Evolutionary conservation across 2,888 invertebrate species (phyloP).

Genomic region (Pasiphila rectangulata): DNA sequence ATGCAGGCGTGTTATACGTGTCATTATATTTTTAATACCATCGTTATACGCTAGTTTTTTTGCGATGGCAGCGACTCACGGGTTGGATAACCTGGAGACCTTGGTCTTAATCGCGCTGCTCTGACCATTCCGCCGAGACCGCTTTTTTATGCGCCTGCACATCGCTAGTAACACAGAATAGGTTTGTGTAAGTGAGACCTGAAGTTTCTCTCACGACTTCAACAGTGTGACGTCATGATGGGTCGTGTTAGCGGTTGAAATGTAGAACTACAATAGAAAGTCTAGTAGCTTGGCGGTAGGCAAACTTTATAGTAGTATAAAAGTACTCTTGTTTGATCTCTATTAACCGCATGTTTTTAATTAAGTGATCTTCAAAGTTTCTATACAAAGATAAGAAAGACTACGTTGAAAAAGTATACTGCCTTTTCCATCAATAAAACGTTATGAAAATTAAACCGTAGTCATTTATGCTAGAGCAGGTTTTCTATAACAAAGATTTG

Average conservation of each 20-base stretch:
- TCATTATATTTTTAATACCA: conserved; percentile 78
- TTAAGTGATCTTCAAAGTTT: too few relatives aligned
- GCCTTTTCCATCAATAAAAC: too few relatives aligned
- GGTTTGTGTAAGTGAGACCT: conserved; percentile 6
- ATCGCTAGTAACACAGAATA: conserved; percentile 72
- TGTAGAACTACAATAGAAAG: too few relatives aligned
- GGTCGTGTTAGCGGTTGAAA: background rate
- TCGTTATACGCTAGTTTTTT: conserved; percentile 77
- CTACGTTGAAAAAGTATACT: too few relatives aligned
- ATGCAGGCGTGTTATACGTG: conserved; percentile 66
- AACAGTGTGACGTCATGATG: background rate
- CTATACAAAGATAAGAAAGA: too few relatives aligned
- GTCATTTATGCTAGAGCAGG: background rate
- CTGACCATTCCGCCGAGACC: conserved; percentile 75
- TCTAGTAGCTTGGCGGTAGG: too few relatives aligned
- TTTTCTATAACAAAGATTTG: background rate
- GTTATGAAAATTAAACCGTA: too few relatives aligned
- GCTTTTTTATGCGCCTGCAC: conserved; percentile 79
- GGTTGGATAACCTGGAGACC: conserved; percentile 81
- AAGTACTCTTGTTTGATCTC: too few relatives aligned
- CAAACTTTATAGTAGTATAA: too few relatives aligned
- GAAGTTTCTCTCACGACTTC: conserved; percentile 2
- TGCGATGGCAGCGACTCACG: conserved; percentile 70
- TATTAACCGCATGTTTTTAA: too few relatives aligned
- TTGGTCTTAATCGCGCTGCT: conserved; percentile 81